Evolutionary conservation across 2,113 vertebrate genomes (phyloP), one percentile per base, ranked within the genome.

Genomic region (Canis aureus): DNA sequence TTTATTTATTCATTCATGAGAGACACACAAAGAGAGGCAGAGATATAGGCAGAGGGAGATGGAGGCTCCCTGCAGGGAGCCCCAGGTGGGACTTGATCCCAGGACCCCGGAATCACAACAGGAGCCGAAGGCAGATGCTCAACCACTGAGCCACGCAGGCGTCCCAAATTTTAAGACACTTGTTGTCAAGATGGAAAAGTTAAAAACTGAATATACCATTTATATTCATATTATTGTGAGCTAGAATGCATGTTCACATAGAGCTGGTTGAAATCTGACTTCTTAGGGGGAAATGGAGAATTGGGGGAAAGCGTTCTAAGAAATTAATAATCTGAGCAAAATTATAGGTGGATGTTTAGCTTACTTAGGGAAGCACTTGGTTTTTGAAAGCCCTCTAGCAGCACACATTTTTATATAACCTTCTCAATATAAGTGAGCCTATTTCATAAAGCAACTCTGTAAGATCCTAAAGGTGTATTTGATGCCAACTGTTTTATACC

Each of bases 391-490:
- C 51, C 38, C 62, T 43, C 16, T 43, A 73, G 32, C 17, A 13
- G 16, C 27, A 55, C 86, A 51, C 4, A 79, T 62, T 85, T 89
- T 97, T 94, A 49, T 69, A 53, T 59, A 95, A 92, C 12, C 23
- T 74, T 11, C 62, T 79, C 87, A 94, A 13, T 82, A 0, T 55
- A 82, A 78, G 27, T 94, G 80, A 94, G 15, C 85, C 69, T 69
- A 49, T 96, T 71, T 87, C 69, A 88, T 85, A 64, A 94, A 84
- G 53, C 62, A 74, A 43, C 49, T 80, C 55, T 76, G n/a, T 35
- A 49, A 59, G 43, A 73, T 80, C 43, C 51, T 64, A 93, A 55
- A 53, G 76, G 19, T 60, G 38, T 32, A 4, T 94, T 94, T 95
- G 53, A 95, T 93, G 4, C 29, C 29, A 62, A 20, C 2, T 25